Base-by-base conservation (phyloP, 2,797 vertebrate genomes). In the Lepus townsendii region DNA sequence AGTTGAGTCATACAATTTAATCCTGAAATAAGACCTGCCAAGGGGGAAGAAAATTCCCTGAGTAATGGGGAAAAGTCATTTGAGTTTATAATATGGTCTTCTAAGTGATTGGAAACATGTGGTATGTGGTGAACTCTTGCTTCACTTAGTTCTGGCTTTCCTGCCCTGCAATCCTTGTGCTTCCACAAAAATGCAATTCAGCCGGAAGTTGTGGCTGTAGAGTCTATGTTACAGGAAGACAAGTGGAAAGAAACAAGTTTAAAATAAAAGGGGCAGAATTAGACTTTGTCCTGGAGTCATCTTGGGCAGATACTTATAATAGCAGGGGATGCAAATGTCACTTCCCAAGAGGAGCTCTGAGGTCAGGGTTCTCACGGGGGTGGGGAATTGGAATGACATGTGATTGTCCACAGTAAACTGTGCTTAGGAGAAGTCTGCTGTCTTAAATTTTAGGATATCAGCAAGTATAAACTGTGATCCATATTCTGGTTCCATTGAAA, bases 211-310 rank as follows among this genome's bases (percentile, higher is more conserved):
- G 78, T 78, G 63, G 32, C 71, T 89, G 5, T 38, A 27, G 57
- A 32, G 14, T 65, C 35, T 24, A 5, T 76, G n/a, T 83, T 65
- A 77, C 38, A 42, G 65, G 69, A 86, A 82, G 47, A 63, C 69
- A 85, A 79, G 62, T 57, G 20, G 90, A 71, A 89, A 93, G 3
- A 68, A n/a, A 96, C 71, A 73, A 76, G 32, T 89, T 95, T 35
- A 78, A 91, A 96, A 89, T 80, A 57, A 95, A 95, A 73, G 63
- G 91, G 73, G 2, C 50, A n/a, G 27, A 95, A 86, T 83, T 95
- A 82, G 93, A 91, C 38, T 95, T 75, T 93, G 24, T 69, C 32
- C 77, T 69, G 50, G 66, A 77, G 38, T 95, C 73, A 69, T 73
- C 68, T 32, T 82, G 35, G 73, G 19, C 62, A 90, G 87, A 71